Percentiles rank a stretch among this genome's conserved stretches.
These are phyloP conservation scores for Rhamphomyia laevipes DNA, from an alignment of 2,888 invertebrate species.

Conservation along the genomic window DNA sequence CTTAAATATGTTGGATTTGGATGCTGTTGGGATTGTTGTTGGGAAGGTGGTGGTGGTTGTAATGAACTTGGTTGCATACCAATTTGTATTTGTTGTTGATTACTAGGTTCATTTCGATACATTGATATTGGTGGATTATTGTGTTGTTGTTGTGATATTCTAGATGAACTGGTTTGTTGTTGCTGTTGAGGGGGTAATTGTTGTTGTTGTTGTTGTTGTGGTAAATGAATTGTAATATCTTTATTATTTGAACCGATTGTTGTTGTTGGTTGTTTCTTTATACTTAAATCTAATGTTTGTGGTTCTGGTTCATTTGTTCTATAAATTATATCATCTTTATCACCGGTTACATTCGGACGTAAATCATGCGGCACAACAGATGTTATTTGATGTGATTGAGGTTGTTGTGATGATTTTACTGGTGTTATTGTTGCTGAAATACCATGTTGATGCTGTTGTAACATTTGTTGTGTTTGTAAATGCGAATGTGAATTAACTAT, in stretches of 20 bases:
- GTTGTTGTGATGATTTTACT: slow-evolving; percentile 25
- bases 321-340: slow-evolving; percentile 15
- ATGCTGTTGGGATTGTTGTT: slow-evolving; percentile 9
- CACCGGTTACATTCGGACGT: slow-evolving; percentile 18
- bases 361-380: not conserved
- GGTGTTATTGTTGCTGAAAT: slow-evolving; percentile 59
- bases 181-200: slow-evolving; percentile 26
- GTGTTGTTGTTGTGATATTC: slow-evolving; percentile 11
- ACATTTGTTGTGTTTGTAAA: slow-evolving; percentile 19
- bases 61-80: slow-evolving; percentile 18
- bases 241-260: slow-evolving; percentile 32
- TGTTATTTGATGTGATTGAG: slow-evolving; percentile 19
- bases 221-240: slow-evolving; percentile 10
- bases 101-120: slow-evolving; percentile 18
- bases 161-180: not conserved
- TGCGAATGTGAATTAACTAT: slow-evolving; percentile 46
- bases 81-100: not conserved
- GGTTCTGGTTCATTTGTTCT: slow-evolving; percentile 47
- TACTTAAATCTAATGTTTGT: slow-evolving; percentile 61
- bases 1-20: slow-evolving; percentile 35
- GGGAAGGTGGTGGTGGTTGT: not conserved
- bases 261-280: slow-evolving; percentile 52
- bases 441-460: slow-evolving; percentile 26
- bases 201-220: slow-evolving; percentile 15
- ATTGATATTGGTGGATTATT: slow-evolving; percentile 16